A percentile compares a stretch with the other conserved stretches of the same genome.
Evolutionary conservation across 2,888 invertebrate species (phyloP).

Genomic region (Tipula lateralis): DNA sequence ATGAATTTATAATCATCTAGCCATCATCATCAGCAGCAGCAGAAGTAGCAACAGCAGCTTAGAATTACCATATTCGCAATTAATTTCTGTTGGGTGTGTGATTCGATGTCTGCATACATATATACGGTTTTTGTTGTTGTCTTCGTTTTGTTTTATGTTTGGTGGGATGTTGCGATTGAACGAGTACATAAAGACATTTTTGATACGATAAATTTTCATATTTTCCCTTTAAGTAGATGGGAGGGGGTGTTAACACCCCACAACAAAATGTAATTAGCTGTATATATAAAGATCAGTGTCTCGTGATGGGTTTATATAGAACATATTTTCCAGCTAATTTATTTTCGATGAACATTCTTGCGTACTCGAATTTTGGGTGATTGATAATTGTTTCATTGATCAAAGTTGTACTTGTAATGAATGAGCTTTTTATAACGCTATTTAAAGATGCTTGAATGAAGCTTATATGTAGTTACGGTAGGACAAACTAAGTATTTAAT

Average conservation of each 20-base stretch:
- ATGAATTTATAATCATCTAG: neutral
- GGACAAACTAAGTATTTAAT: no score
- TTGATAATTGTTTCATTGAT: no score
- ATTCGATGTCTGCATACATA: neutral
- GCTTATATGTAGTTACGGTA: no score
- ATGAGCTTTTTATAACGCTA: no score
- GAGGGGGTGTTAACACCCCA: no score
- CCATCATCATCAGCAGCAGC: neutral
- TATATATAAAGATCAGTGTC: neutral
- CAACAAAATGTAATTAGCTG: neutral
- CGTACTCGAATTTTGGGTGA: no score
- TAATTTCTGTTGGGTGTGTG: neutral
- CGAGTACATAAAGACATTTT: neutral
- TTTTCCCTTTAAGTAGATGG: neutral
- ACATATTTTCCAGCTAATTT: conserved; percentile 19
- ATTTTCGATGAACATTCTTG: neutral
- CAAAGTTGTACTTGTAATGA: no score
- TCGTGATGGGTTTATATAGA: neutral
- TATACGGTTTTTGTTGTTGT: neutral
- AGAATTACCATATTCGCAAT: neutral
- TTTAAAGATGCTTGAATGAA: no score
- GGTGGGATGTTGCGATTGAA: neutral
- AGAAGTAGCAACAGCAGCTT: neutral
- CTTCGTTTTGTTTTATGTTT: neutral
- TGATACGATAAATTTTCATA: neutral